Base-by-base conservation (phyloP, 2,797 vertebrate genomes). In the Schizothorax lantsangensis region DNA sequence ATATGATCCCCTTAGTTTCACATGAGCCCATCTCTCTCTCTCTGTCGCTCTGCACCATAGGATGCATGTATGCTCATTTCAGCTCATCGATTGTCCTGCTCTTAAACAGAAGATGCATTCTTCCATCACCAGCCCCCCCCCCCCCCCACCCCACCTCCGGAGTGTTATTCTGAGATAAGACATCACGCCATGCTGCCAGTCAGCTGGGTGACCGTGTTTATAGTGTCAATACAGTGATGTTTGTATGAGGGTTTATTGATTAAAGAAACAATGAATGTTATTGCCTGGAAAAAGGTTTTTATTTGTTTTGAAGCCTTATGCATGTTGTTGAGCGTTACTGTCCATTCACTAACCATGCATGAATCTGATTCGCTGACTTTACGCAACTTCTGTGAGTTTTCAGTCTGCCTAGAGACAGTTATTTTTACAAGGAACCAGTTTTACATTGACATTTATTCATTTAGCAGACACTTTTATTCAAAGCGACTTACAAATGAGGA, bases 61-160 rank as follows among this genome's bases (percentile, higher is more conserved):
- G 89, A 90, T 84, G 87, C 91, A 83, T 91, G 91, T 93, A 89
- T 92, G 91, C 91, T 90, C 87, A 89, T 92, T 93, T 94, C 91
- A 91, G 92, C 90, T 92, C 93, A 94, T 92, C 92, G 94, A 93
- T 93, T 90, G 91, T 89, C 88, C 75, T 91, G 86, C 90, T 21
- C 54, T 89, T 84, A 84, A 94, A 93, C 93, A 94, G 92, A 92
- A 93, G 93, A 90, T 88, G 90, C 92, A 92, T 93, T 93, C 92
- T 93, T 86, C 83, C 86, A 64, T 17, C 62, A 17, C 62, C 6
- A 15, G 2, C 62, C 62, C 33, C 26, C 62, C 5, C 33, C 26
- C 62, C 5, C 86, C 45, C 68, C 66, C 88, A 88, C 83, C 82
- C 87, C 87, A 87, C 85, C 52, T 83, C 88, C 66, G 3, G 4